Evolutionary conservation across 2,113 vertebrate genomes (phyloP), one percentile per base, ranked within the genome.

Genomic region (Silurus meridionalis): DNA sequence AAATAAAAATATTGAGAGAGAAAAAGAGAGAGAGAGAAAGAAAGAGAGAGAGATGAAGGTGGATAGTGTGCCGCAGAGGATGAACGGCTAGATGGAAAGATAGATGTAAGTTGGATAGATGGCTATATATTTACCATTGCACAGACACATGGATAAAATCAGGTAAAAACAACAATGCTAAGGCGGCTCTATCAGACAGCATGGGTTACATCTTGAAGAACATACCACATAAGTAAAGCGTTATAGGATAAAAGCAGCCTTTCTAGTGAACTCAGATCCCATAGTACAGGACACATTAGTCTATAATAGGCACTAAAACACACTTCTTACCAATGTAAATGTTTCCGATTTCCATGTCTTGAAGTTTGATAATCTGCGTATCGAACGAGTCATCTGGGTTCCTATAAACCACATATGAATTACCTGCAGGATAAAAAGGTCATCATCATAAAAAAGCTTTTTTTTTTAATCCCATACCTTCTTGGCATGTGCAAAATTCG

Each of bases 271-370:
- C 46, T 64, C 19, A 81, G 58, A 61, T 60, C 19, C 17, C 79
- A 63, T 6, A 15, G 46, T 15, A 46, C 57, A 46, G 60, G 60
- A 6, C 19, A 82, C 58, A 82, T 50, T 82, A 64, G 60, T 82
- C 80, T 8, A 67, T 46, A 57, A 67, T 52, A 25, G 17, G 48
- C 25, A 57, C 82, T n/a, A 83, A 55, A 37, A 37, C 23, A 71
- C n/a, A 71, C 52, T 57, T 25, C 57, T 78, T 85, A 91, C 90
- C 90, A 9, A 90, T 87, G 64, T 91, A 91, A 64, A 91, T 88
- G 53, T 91, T 88, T 15, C 86, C 82, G n/a, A 6, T 77, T 0
- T 57, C 0, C 3, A 61, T 15, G 50, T 89, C 7, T 50, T 7
- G 25, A 67, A 91, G 66, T 63, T 86, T 86, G 80, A 53, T 83